phyloP scores from a whole-genome alignment of 2,797 vertebrate species.

The Pipistrellus nathusii region DNA sequence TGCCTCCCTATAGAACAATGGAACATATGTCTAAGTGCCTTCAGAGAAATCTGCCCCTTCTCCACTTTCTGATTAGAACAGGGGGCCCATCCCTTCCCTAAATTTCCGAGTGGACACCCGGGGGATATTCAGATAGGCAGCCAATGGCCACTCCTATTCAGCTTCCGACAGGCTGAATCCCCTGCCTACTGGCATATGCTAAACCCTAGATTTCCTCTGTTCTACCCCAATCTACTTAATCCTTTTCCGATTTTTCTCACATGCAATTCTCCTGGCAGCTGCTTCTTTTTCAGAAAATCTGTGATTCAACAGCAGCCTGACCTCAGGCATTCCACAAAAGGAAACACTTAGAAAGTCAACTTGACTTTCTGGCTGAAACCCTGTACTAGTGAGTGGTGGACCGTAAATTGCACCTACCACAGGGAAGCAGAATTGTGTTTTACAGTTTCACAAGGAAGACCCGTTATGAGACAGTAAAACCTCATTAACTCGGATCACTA shows the following conservation, averaged over 20 bases:
- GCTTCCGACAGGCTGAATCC: background rate
- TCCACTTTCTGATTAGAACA: conserved; percentile 11
- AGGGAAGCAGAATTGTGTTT: background rate
- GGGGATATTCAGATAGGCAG: background rate
- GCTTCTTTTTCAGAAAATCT: conserved; percentile 43
- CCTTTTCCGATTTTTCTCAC: conserved; percentile 29
- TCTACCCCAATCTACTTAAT: background rate
- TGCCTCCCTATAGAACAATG: conserved; percentile 55
- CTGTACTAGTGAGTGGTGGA: background rate
- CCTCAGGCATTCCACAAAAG: conserved; percentile 18
- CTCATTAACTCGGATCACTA: conserved; percentile 54
- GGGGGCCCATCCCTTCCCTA: background rate
- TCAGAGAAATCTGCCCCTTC: conserved; percentile 45
- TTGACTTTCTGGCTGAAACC: conserved; percentile 60
- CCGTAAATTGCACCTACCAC: background rate
- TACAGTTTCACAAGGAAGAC: conserved; percentile 47
- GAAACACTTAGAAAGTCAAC: conserved; percentile 59
- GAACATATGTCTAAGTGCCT: conserved; percentile 67
- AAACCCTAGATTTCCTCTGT: background rate
- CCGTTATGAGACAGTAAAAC: background rate
- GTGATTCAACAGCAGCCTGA: conserved; percentile 26
- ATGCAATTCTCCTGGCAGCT: conserved; percentile 21
- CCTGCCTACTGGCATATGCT: background rate
- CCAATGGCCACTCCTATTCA: background rate
- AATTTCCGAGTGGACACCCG: background rate